Percentiles rank a stretch among this genome's conserved stretches.
These are phyloP conservation scores for Perognathus longimembris DNA, from an alignment of 2,113 vertebrate species.

Conservation along the genomic window DNA sequence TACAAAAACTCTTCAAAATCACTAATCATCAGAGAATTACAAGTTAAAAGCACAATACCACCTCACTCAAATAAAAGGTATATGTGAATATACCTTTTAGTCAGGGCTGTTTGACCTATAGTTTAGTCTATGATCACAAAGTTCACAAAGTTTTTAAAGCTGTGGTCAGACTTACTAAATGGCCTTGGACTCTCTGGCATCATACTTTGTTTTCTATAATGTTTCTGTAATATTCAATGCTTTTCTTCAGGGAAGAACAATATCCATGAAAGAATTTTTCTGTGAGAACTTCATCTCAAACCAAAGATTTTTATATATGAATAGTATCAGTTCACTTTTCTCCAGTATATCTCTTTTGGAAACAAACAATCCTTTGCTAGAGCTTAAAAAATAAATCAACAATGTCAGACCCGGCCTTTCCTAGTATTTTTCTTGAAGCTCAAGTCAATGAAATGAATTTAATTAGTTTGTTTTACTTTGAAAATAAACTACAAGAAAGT, in stretches of 20 bases:
- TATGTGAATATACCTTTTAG: not conserved
- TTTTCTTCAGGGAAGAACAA: constrained; percentile 63
- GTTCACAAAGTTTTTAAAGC: not conserved
- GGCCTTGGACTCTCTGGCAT: constrained; percentile 34
- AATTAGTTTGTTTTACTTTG: constrained; percentile 68
- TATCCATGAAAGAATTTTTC: constrained; percentile 21
- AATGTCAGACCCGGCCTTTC: constrained; percentile 42
- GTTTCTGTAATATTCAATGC: constrained; percentile 36
- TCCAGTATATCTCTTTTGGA: constrained; percentile 70
- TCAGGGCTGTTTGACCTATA: not conserved
- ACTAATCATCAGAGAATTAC: not conserved
- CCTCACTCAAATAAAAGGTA: not conserved
- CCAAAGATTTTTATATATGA: constrained; percentile 65
- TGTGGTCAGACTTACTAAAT: not conserved
- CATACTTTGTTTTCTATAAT: constrained; percentile 50
- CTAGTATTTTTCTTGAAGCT: constrained; percentile 42
- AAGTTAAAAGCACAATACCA: not conserved
- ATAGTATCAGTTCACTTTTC: constrained; percentile 53
- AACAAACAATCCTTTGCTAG: constrained; percentile 48
- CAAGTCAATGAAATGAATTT: constrained; percentile 67
- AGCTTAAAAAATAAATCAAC: constrained; percentile 77
- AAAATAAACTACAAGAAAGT: constrained; percentile 59
- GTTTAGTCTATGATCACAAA: not conserved
- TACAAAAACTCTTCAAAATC: no score
- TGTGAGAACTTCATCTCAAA: constrained; percentile 64